A percentile compares a stretch with the other conserved stretches of the same genome.
phyloP scores from a whole-genome alignment of 2,888 invertebrate genomes.

The Gortyna flavago region DNA sequence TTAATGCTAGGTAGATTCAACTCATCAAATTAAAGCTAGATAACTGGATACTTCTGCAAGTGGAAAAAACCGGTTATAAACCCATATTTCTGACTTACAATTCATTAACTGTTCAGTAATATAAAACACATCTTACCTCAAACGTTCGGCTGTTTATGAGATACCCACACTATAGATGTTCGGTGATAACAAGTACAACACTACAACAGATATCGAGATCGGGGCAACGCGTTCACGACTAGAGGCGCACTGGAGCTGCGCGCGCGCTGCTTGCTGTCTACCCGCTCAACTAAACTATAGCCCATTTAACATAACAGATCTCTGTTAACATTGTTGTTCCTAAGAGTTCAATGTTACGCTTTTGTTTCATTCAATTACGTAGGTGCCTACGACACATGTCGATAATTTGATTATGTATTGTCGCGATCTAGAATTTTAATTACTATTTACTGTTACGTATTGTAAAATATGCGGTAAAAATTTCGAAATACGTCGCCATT shows the following conservation, averaged over 20 bases:
- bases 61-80: neutral
- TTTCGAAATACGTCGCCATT: too few relatives aligned
- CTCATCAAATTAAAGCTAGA: slow-evolving; percentile 13
- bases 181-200: slow-evolving; percentile 61
- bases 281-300: slow-evolving; percentile 54
- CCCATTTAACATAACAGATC: slow-evolving; percentile 59
- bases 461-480: neutral
- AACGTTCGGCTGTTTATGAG: slow-evolving; percentile 60
- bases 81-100: neutral
- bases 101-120: neutral
- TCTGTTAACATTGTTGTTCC: slow-evolving; percentile 58
- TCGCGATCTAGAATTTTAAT: slow-evolving; percentile 33
- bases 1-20: neutral
- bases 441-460: neutral
- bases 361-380: slow-evolving; percentile 52
- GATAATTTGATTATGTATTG: slow-evolving; percentile 45
- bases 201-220: slow-evolving; percentile 57
- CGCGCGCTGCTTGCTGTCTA: slow-evolving; percentile 57
- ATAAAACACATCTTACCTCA: slow-evolving; percentile 68
- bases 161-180: slow-evolving; percentile 64
- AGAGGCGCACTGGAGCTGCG: slow-evolving; percentile 66
- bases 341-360: slow-evolving; percentile 68
- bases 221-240: slow-evolving; percentile 70
- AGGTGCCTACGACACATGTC: slow-evolving; percentile 29
- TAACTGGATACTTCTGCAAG: slow-evolving; percentile 1